Base-by-base conservation (phyloP, 2,797 vertebrate genomes). In the Hippoglossus hippoglossus region DNA sequence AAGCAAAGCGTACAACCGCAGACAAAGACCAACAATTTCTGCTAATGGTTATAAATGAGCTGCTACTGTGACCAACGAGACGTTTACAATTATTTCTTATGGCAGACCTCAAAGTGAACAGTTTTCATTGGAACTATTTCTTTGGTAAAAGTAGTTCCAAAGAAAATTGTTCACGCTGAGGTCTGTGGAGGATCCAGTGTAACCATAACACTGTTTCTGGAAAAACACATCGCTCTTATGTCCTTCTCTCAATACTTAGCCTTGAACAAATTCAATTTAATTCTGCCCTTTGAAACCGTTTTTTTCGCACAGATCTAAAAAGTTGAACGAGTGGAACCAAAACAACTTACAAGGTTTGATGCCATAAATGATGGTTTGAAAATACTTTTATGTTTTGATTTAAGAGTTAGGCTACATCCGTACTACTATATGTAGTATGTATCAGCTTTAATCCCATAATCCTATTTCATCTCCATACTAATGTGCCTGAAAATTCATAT, bases 21-120 rank as follows among this genome's bases (percentile, higher is more conserved):
- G 63, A 71, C 39, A 81, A 67, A 79, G 75, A 88, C 4, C 79
- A 79, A 81, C 39, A 63, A 72, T 72, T 71, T 39, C 22, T 76
- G 46, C 66, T 74, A 1, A 12, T 61, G 61, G 74, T 85, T 68
- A 63, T 24, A 64, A 50, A 79, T 69, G 16, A 85, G 73, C 69
- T 67, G 47, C 57, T 66, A 71, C 62, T 39, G 26, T 16, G 21
- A 69, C 54, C 46, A 60, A 62, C 47, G 44, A 71, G 44, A 71
- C 47, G 1, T 81, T 76, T 61, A 67, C 28, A 74, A 36, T 75
- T 50, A 72, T 79, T 83, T 60, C 34, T 78, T 69, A 58, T 49
- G 71, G 68, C 36, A 72, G 62, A 74, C 81, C 76, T 66, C 78
- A 66, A 44, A 49, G 73, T 21, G 63, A 83, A 67, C 61, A 67